Conservation (phyloP, 2,113 vertebrate species). For the Anthoscopus minutus region DNA sequence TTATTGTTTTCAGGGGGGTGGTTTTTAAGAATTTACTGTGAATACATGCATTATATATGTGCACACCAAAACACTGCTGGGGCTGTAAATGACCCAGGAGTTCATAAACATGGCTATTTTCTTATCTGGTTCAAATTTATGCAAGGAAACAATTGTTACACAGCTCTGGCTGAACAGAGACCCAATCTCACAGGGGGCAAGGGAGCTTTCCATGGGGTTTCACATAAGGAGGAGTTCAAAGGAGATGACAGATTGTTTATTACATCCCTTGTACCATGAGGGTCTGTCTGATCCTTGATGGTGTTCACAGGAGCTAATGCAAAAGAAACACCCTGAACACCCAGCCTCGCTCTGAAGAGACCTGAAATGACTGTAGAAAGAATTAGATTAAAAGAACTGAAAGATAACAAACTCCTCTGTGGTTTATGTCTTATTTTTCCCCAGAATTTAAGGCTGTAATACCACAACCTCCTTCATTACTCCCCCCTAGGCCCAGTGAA, state of each 20-base stretch:
- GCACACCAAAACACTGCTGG: neutral
- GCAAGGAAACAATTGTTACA: neutral
- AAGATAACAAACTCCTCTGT: neutral
- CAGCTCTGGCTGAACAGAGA: neutral
- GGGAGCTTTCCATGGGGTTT: neutral
- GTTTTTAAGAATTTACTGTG: constrained; percentile 22
- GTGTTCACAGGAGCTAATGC: neutral
- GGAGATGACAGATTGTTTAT: neutral
- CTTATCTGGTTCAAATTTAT: constrained; percentile 9
- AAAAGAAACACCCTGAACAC: neutral
- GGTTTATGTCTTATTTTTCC: neutral
- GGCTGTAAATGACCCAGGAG: constrained; percentile 12
- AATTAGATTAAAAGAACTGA: neutral
- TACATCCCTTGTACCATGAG: neutral
- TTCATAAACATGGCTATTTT: constrained; percentile 9
- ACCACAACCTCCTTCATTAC: neutral
- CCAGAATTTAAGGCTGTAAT: neutral
- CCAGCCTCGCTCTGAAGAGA: neutral
- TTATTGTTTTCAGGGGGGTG: constrained; percentile 9
- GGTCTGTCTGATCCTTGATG: neutral
- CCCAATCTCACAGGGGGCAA: neutral
- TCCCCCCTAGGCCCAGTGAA: neutral
- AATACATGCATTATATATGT: neutral
- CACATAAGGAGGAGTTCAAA: neutral
- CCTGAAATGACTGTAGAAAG: neutral